A percentile compares a stretch with the other conserved stretches of the same genome.
These are phyloP conservation scores for Orestias chungarensis DNA, from an alignment of 2,797 vertebrate species.

Conservation along the genomic window DNA sequence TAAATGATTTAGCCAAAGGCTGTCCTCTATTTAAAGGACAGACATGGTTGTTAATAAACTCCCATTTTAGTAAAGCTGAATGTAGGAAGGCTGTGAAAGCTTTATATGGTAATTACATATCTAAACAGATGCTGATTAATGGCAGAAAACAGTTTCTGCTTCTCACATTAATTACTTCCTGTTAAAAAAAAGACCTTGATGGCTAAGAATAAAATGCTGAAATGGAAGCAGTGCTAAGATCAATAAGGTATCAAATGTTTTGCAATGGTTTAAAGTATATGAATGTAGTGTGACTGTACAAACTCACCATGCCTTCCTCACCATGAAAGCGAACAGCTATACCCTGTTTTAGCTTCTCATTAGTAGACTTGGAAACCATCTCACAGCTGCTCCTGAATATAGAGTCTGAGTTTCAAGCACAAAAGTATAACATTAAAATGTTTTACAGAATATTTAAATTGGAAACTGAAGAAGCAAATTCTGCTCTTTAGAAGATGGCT, in stretches of 20 bases:
- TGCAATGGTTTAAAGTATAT: not conserved
- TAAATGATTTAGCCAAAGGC: not conserved
- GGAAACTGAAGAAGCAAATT: not conserved
- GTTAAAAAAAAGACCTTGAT: not conserved
- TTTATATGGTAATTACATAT: not conserved
- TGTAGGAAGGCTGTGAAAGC: not conserved
- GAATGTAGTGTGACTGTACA: not conserved
- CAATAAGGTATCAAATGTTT: not conserved
- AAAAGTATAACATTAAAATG: not conserved
- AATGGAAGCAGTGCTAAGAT: not conserved
- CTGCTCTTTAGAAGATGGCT: not conserved
- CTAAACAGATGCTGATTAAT: not conserved
- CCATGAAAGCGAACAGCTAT: slow-evolving; percentile 98
- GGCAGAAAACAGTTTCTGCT: not conserved
- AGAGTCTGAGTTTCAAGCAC: slow-evolving; percentile 81
- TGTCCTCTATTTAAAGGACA: not conserved
- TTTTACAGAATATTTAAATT: not conserved
- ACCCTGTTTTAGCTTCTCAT: slow-evolving; percentile 96
- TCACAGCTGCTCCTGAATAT: slow-evolving; percentile 99
- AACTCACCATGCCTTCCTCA: slow-evolving; percentile 97
- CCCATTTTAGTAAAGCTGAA: not conserved
- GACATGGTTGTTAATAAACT: not conserved
- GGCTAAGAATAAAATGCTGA: not conserved
- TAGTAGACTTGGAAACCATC: slow-evolving; percentile 96
- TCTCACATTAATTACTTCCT: not conserved